Evolutionary conservation across 2,888 invertebrate species (phyloP), one percentile per base, ranked within the genome.

Genomic region (Drosophila koepferae): DNA sequence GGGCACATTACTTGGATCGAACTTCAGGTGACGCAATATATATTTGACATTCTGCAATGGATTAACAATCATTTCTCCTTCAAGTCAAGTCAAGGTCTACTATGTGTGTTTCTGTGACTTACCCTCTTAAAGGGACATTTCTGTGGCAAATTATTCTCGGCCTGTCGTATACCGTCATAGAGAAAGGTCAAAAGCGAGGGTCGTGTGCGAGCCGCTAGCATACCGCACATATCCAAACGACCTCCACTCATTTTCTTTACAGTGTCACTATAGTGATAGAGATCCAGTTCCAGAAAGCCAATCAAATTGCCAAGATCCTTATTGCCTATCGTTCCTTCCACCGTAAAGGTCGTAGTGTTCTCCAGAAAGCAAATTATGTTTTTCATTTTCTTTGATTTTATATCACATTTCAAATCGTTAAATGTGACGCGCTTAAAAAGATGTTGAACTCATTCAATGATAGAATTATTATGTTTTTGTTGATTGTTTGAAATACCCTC

Each of bases 21-120:
- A 46, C 16, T 51, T 23, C 46, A 89, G 18, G 2, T 55, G 51
- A 0, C 41, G 55, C 1, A 83, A 0, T 0, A 12, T 9, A 31
- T 72, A 71, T 7, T 66, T 81, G 6, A 41, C 46, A 54, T 89
- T 71, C 84, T 89, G 31, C 2, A 63, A 38, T 1, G 8, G 16
- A 43, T 53, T 3, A 20, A 46, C 28, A 16, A 23, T n/a, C 3
- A 10, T 20, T n/a, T n/a, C 38, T 20, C 10, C 6, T 16, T 41
- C 12, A 20, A 51, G 41, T 41, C 12, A 20, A 51, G 41, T 16
- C n/a, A 49, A 2, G 3, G 8, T 63, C n/a, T n/a, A 34, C 16
- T 34, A 2, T 18, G 3, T 23, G 6, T 7, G 3, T 23, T 23
- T 4, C 23, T 41, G 10, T 44, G 43, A 40, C 80, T 65, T 41